Evolutionary conservation across 2,113 vertebrate species (phyloP).

Genomic region (Tricholaema leucomelas): DNA sequence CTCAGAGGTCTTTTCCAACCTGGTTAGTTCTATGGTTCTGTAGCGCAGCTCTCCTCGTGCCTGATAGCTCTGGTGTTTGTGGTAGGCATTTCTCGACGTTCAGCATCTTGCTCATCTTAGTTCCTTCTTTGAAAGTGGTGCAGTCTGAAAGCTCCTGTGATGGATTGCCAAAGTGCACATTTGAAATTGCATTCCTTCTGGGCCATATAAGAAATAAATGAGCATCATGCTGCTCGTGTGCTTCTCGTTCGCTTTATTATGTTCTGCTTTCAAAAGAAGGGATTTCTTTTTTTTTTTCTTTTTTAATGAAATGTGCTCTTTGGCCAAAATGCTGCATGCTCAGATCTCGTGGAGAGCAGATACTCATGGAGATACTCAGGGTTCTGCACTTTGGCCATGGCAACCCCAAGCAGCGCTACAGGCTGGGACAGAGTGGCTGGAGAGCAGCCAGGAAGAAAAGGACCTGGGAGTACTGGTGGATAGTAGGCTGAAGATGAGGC

Average conservation of each 20-base stretch:
- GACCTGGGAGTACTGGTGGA: no score
- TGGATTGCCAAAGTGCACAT: constrained; percentile 49
- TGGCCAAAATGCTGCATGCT: not conserved
- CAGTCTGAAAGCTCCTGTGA: constrained; percentile 4
- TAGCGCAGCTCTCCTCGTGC: not conserved
- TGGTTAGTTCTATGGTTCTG: no score
- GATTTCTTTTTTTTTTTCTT: not conserved
- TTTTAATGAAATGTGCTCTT: not conserved
- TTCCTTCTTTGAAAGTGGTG: constrained; percentile 26
- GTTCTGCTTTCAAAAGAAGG: constrained; percentile 37
- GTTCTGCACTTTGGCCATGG: no score
- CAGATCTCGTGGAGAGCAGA: not conserved
- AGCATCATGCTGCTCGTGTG: constrained; percentile 36
- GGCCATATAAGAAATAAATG: constrained; percentile 45
- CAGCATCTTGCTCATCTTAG: constrained; percentile 10
- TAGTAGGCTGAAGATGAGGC: no score
- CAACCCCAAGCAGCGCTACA: no score
- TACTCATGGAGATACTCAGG: no score
- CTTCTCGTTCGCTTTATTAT: constrained; percentile 44
- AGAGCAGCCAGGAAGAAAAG: no score
- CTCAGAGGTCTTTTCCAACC: no score
- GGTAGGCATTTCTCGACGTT: not conserved
- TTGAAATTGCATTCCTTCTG: constrained; percentile 48
- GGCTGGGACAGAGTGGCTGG: no score
- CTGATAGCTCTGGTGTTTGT: not conserved